phyloP scores from a whole-genome alignment of 2,888 invertebrate species.

The Sialis lutaria region DNA sequence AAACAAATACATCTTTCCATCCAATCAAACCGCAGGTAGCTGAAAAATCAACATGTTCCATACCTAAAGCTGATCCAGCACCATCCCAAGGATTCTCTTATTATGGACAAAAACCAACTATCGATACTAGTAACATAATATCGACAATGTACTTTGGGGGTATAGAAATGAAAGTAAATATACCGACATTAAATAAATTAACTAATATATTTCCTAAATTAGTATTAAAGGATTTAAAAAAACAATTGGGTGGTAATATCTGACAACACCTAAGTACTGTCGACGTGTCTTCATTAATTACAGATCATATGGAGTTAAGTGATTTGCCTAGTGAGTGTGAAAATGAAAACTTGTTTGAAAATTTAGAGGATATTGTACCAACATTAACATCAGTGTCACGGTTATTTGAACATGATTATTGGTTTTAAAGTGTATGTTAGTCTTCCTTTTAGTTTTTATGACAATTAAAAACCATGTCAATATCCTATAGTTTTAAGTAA shows the following conservation, averaged over 20 bases:
- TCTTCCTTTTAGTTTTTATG: too few relatives aligned
- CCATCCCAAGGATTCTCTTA: slow-evolving; percentile 23
- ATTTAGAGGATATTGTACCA: slow-evolving; percentile 15
- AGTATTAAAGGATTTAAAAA: slow-evolving; percentile 22
- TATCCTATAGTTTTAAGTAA: too few relatives aligned
- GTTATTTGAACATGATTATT: slow-evolving; percentile 11
- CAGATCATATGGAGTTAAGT: neutral
- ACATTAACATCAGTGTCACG: slow-evolving; percentile 8
- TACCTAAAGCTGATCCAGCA: neutral
- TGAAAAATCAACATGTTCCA: neutral
- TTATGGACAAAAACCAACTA: slow-evolving; percentile 28
- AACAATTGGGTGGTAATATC: neutral
- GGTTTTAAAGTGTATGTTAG: slow-evolving; percentile 9
- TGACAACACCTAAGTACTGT: neutral
- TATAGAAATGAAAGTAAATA: slow-evolving; percentile 28
- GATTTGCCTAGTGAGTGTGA: neutral
- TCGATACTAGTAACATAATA: slow-evolving; percentile 25
- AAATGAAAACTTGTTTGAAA: slow-evolving; percentile 12
- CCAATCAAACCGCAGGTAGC: neutral
- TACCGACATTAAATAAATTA: slow-evolving; percentile 31
- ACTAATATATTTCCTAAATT: slow-evolving; percentile 33
- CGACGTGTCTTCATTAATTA: too few relatives aligned
- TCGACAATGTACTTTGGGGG: slow-evolving; percentile 35
- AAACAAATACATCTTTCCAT: neutral
- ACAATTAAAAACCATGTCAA: too few relatives aligned